phyloP scores from a whole-genome alignment of 2,888 invertebrate species.

The Pterobdella sp. region DNA sequence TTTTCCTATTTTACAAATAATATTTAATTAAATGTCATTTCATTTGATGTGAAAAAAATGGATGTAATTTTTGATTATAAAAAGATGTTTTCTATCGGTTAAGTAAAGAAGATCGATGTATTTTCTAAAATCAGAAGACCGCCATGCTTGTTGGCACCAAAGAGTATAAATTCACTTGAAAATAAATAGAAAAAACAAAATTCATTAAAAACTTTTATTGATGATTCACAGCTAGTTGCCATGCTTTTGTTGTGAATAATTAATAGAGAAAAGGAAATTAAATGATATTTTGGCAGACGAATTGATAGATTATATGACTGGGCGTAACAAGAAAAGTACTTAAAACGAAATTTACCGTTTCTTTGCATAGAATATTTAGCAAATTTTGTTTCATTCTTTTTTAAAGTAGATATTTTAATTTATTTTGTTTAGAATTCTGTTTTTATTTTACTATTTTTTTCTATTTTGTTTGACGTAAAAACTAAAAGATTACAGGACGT shows the following conservation, averaged over 20 bases:
- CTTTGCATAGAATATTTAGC: neutral
- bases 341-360: no score
- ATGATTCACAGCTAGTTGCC: no score
- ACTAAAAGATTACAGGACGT: neutral
- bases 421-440: neutral
- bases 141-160: no score
- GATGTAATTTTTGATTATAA: neutral
- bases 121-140: no score
- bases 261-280: no score
- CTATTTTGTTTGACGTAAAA: conserved; percentile 3
- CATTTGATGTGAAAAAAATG: neutral
- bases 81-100: neutral
- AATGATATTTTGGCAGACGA: no score
- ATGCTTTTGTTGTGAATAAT: no score
- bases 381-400: neutral
- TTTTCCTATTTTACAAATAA: neutral
- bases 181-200: no score
- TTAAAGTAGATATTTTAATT: neutral
- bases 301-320: no score
- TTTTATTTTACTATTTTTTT: conserved; percentile 1
- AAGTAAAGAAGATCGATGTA: neutral
- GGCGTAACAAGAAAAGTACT: no score
- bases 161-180: no score
- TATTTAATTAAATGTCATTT: neutral
- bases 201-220: no score